phyloP scores from a whole-genome alignment of 2,888 invertebrate species.

The Drosophila conformis region DNA sequence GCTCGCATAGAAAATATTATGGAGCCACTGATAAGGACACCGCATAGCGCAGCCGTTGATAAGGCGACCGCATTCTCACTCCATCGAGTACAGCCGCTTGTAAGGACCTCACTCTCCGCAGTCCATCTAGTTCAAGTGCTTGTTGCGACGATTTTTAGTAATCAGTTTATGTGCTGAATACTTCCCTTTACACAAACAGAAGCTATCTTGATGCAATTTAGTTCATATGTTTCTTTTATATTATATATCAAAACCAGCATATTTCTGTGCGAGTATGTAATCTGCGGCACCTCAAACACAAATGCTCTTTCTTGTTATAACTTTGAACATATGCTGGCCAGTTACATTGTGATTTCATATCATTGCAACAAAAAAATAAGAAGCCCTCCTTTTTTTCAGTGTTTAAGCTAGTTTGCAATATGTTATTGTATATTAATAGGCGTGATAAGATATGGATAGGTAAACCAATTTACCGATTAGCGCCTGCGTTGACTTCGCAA shows the following conservation, averaged over 20 bases:
- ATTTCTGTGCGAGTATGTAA: not conserved
- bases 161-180: too few species aligned
- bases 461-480: slow-evolving; percentile 33
- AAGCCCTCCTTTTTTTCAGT: not conserved
- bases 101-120: too few species aligned
- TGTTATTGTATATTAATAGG: slow-evolving; percentile 28
- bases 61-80: too few species aligned
- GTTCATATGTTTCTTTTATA: not conserved
- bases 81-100: too few species aligned
- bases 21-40: too few species aligned
- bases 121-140: too few species aligned
- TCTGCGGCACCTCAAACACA: not conserved
- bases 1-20: too few species aligned
- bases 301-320: not conserved
- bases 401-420: slow-evolving; percentile 3
- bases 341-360: not conserved
- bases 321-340: not conserved
- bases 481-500: not conserved
- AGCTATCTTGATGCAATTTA: not conserved
- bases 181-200: not conserved
- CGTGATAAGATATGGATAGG: slow-evolving; percentile 39
- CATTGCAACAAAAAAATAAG: not conserved
- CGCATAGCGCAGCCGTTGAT: too few species aligned
- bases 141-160: too few species aligned
- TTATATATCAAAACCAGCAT: not conserved